These are phyloP conservation scores for Caenorhabditis tropicalis DNA, from an alignment of 1,140 invertebrate species.

Conservation along the genomic window DNA sequence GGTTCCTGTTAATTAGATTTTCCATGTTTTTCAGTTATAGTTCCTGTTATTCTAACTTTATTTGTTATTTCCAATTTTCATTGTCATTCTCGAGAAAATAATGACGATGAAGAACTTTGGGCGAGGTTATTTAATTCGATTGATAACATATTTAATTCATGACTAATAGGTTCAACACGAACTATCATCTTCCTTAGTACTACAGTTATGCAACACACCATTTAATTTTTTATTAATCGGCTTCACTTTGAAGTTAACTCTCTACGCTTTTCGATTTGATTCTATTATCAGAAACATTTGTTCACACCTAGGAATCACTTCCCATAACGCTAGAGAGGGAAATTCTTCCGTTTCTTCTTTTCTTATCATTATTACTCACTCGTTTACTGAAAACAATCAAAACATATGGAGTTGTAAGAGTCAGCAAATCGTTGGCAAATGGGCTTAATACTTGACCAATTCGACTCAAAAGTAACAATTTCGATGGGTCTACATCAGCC, in stretches of 20 bases:
- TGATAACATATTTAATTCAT: neutral
- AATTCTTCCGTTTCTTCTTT: neutral
- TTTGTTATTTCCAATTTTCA: neutral
- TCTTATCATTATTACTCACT: constrained; percentile 28
- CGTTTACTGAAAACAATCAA: constrained; percentile 44
- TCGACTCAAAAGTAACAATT: constrained; percentile 6
- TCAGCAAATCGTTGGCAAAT: constrained; percentile 16
- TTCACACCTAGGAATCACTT: neutral
- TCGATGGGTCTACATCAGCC: neutral
- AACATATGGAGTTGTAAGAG: constrained; percentile 13
- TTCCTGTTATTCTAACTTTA: neutral
- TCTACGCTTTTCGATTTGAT: neutral
- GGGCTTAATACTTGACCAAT: neutral
- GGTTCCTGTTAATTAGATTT: neutral
- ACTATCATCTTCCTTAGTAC: neutral
- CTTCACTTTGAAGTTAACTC: neutral
- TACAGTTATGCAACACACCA: neutral
- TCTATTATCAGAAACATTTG: neutral
- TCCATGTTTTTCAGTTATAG: neutral
- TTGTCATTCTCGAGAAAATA: neutral
- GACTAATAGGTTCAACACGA: neutral
- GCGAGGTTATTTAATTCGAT: neutral
- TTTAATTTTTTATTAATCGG: neutral
- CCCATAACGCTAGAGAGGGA: neutral
- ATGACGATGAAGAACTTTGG: neutral